phyloP scores from a whole-genome alignment of 2,888 invertebrate species.

The Agrochola lychnidis region DNA sequence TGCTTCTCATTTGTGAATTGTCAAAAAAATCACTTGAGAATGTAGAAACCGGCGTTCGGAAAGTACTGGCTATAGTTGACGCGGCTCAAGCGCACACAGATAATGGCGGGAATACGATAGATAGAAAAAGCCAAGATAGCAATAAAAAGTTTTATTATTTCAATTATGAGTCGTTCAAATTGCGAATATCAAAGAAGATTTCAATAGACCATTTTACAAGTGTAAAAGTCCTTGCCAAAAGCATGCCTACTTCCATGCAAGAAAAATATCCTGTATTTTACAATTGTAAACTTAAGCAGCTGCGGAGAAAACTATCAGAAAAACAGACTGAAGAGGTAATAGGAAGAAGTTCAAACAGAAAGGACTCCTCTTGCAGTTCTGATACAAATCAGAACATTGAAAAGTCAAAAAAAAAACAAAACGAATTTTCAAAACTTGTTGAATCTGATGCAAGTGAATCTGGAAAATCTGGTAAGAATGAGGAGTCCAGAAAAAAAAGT shows the following conservation, averaged over 20 bases:
- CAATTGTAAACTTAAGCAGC: constrained; percentile 80
- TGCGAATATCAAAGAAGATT: constrained; percentile 80
- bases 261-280: constrained; percentile 84
- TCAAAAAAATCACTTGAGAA: constrained; percentile 87
- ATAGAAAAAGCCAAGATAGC: constrained; percentile 32
- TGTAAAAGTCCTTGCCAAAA: constrained; percentile 78
- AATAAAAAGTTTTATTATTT: constrained; percentile 73
- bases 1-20: constrained; percentile 85
- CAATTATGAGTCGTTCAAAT: constrained; percentile 74
- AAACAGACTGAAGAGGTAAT: constrained; percentile 23
- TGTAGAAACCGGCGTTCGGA: constrained; percentile 83
- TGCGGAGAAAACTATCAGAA: constrained; percentile 63
- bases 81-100: constrained; percentile 69
- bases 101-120: constrained; percentile 70
- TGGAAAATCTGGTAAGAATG: constrained; percentile 3
- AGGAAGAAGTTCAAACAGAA: constrained; percentile 15
- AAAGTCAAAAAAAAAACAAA: neutral
- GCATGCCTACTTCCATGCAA: constrained; percentile 74
- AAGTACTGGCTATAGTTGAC: constrained; percentile 76
- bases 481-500: constrained; percentile 19
- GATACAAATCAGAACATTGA: constrained; percentile 24
- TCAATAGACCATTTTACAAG: constrained; percentile 81
- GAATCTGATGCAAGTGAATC: constrained; percentile 25
- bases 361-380: constrained; percentile 18
- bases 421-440: neutral